Percentiles rank a stretch among this genome's conserved stretches.
Evolutionary conservation across 2,113 vertebrate species (phyloP).

Genomic region (Thymallus thymallus): DNA sequence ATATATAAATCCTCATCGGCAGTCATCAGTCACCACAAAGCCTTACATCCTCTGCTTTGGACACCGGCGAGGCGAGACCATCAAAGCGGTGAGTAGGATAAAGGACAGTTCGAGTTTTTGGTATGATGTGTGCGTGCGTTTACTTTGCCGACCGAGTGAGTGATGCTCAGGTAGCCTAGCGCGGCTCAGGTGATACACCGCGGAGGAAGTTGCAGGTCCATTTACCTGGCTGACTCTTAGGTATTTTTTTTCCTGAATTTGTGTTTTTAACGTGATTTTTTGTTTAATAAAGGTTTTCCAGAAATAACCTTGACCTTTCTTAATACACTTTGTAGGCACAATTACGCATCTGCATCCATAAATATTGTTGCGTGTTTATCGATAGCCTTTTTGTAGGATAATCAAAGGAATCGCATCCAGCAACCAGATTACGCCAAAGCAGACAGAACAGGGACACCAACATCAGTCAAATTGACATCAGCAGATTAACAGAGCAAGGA

Average conservation of each 20-base stretch:
- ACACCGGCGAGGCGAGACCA: slow-evolving; percentile 56
- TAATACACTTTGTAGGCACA: no score
- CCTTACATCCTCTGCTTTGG: slow-evolving; percentile 60
- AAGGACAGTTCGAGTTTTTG: not conserved
- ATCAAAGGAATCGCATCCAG: not conserved
- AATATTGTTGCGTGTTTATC: not conserved
- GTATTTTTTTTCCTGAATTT: no score
- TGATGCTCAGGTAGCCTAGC: not conserved
- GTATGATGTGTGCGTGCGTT: not conserved
- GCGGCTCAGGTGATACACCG: not conserved
- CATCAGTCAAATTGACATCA: no score
- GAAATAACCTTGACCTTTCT: not conserved
- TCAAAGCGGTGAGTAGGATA: slow-evolving; percentile 62
- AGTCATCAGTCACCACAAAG: slow-evolving; percentile 49
- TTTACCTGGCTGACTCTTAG: not conserved
- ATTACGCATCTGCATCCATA: no score
- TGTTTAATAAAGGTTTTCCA: no score
- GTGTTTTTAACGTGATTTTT: no score
- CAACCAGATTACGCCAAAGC: not conserved
- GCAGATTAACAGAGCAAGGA: no score
- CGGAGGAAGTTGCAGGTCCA: no score
- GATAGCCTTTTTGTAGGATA: not conserved
- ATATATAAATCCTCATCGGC: slow-evolving; percentile 81
- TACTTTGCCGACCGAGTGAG: not conserved
- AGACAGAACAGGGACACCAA: not conserved